phyloP scores from a whole-genome alignment of 2,113 vertebrate species.

The Xyliphius kryptos region DNA sequence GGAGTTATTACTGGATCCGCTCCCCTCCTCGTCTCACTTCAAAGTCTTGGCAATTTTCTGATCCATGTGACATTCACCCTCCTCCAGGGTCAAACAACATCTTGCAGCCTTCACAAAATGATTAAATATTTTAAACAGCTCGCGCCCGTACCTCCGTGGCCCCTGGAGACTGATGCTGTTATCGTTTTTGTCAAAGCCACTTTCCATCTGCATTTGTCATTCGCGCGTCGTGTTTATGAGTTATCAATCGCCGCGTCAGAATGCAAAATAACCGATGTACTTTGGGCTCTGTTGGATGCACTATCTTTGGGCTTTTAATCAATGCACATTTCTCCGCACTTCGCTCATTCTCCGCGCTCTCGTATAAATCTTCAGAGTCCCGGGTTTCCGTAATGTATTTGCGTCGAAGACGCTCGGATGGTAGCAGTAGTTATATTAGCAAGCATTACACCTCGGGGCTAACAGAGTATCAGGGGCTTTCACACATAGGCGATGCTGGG shows the following conservation, averaged over 20 bases:
- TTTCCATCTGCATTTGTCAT: conserved; percentile 99
- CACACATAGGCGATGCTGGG: conserved; percentile 73
- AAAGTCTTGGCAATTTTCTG: conserved; percentile 93
- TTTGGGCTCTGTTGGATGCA: conserved; percentile 94
- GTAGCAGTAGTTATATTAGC: conserved; percentile 97
- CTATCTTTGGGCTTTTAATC: conserved; percentile 99
- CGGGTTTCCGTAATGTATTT: conserved; percentile 85
- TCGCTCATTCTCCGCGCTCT: conserved; percentile 79
- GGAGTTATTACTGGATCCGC: conserved; percentile 69
- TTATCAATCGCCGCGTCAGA: conserved; percentile 99
- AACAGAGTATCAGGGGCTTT: conserved; percentile 90
- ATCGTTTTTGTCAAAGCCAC: conserved; percentile 99
- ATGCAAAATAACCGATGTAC: conserved; percentile 99
- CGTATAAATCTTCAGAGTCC: conserved; percentile 97
- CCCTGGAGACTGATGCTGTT: conserved; percentile 92
- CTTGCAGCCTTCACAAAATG: conserved; percentile 97
- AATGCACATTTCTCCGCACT: conserved; percentile 93
- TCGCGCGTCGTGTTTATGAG: conserved; percentile 90
- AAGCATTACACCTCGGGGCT: conserved; percentile 94
- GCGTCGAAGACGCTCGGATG: conserved; percentile 83
- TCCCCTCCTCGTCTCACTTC: conserved; percentile 68
- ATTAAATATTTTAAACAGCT: conserved; percentile 99
- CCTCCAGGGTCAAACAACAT: conserved; percentile 99
- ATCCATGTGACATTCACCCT: conserved; percentile 97
- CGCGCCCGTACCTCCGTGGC: conserved; percentile 85